Conservation (phyloP, 2,888 invertebrate genomes). For the Ischnus inquisitorius region DNA sequence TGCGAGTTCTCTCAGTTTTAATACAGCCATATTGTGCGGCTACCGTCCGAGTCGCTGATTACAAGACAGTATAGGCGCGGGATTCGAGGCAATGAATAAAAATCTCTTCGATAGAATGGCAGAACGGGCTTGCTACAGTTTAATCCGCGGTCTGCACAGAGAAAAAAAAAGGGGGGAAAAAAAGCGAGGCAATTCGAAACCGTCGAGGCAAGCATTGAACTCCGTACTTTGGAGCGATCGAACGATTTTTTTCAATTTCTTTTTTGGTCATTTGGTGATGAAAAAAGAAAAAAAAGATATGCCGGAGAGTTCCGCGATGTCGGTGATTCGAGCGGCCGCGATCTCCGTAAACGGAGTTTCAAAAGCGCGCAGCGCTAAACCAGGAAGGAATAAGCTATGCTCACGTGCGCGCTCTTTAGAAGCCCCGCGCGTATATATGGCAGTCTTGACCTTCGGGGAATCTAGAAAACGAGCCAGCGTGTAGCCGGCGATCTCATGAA, state of each 20-base stretch:
- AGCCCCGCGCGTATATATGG: background rate
- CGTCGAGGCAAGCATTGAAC: too few relatives aligned
- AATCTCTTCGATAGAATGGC: too few relatives aligned
- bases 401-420: slow-evolving; percentile 16
- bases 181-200: too few relatives aligned
- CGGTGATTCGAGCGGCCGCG: background rate
- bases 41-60: too few relatives aligned
- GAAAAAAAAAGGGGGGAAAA: too few relatives aligned
- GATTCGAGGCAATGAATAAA: too few relatives aligned
- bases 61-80: too few relatives aligned
- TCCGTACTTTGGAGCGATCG: too few relatives aligned
- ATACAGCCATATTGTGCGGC: background rate
- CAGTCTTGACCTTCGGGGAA: slow-evolving; percentile 45
- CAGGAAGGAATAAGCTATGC: slow-evolving; percentile 27
- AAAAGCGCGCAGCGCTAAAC: slow-evolving; percentile 16
- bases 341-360: slow-evolving; percentile 7
- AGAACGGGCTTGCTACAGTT: too few relatives aligned
- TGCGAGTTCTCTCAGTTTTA: background rate
- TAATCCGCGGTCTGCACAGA: too few relatives aligned
- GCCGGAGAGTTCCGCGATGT: background rate
- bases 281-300: background rate
- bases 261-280: background rate
- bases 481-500: slow-evolving; percentile 29
- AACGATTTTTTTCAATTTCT: background rate
- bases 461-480: slow-evolving; percentile 4